phyloP scores from a whole-genome alignment of 2,113 vertebrate species.

The Anarhynchus alexandrinus region DNA sequence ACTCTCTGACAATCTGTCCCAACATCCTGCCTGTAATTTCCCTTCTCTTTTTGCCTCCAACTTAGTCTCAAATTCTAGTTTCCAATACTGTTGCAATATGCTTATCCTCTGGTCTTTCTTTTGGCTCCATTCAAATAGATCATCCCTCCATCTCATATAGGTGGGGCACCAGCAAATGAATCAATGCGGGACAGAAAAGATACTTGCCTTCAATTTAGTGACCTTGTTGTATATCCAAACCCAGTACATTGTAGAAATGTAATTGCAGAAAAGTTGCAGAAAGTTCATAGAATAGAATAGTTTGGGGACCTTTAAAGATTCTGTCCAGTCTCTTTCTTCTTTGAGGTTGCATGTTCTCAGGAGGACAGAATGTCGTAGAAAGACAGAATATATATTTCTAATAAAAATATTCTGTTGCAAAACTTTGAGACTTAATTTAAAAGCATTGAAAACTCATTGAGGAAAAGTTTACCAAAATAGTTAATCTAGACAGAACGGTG shows the following conservation, averaged over 20 bases:
- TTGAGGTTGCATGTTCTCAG: not conserved
- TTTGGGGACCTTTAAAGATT: not conserved
- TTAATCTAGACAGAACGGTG: not conserved
- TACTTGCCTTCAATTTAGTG: not conserved
- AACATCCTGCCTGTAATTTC: not conserved
- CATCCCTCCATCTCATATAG: not conserved
- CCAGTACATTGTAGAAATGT: not conserved
- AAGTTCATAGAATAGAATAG: not conserved
- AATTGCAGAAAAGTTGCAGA: not conserved
- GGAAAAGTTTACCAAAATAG: not conserved
- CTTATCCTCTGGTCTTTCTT: not conserved
- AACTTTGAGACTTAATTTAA: not conserved
- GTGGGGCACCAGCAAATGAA: not conserved
- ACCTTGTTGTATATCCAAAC: not conserved
- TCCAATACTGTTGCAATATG: not conserved
- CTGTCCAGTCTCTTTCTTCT: not conserved
- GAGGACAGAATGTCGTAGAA: not conserved
- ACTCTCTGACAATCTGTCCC: not conserved
- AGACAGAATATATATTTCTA: not conserved
- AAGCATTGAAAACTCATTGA: not conserved
- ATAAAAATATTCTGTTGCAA: not conserved
- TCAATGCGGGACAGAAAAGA: not conserved
- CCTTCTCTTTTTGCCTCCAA: not conserved
- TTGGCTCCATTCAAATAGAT: not conserved
- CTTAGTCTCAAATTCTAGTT: not conserved